These are phyloP conservation scores for Misgurnus mizolepis DNA, from an alignment of 2,113 vertebrate species.

Conservation along the genomic window DNA sequence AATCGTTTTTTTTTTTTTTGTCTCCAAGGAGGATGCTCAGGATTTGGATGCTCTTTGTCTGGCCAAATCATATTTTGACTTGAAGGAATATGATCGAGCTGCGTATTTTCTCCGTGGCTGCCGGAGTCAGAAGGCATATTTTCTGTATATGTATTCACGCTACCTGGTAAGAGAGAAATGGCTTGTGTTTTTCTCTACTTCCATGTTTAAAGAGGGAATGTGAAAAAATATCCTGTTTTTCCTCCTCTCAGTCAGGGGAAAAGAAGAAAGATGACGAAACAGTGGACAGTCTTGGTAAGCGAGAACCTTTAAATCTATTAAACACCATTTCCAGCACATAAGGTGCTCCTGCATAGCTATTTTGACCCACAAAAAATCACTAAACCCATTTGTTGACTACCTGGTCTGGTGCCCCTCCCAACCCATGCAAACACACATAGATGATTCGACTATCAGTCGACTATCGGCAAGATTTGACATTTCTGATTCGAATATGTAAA, in stretches of 20 bases:
- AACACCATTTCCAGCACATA: background rate
- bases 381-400: no score
- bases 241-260: conserved; percentile 86
- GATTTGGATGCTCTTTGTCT: conserved; percentile 93
- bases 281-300: conserved; percentile 95
- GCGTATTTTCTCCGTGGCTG: conserved; percentile 94
- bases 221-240: background rate
- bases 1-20: background rate
- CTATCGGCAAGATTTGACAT: no score
- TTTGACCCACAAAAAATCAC: background rate
- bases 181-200: background rate
- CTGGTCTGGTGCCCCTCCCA: no score
- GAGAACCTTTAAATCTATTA: background rate
- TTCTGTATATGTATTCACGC: conserved; percentile 97
- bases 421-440: no score
- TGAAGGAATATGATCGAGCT: conserved; percentile 97
- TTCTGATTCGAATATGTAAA: no score
- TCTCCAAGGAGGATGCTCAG: conserved; percentile 86
- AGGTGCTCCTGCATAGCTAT: background rate
- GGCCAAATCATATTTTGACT: conserved; percentile 97
- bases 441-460: no score
- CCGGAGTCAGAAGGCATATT: conserved; percentile 96
- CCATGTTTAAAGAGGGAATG: background rate
- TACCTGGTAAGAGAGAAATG: conserved; percentile 84
- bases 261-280: conserved; percentile 99